These are phyloP conservation scores for Cyprinodon brontotheroides DNA, from an alignment of 2,113 vertebrate species.

Conservation along the genomic window DNA sequence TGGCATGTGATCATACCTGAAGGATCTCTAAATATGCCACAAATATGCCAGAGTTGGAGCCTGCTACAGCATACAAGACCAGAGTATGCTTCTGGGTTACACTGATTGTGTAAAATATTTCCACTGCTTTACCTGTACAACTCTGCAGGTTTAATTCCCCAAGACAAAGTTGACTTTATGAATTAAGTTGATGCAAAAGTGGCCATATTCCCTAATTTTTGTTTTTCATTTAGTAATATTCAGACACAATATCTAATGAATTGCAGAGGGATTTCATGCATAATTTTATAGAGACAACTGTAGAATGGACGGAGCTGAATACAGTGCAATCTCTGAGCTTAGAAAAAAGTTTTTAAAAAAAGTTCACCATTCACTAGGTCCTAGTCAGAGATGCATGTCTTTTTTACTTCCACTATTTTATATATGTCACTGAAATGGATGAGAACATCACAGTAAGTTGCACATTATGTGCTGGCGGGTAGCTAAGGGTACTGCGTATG, in stretches of 20 bases:
- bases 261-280: too few species aligned
- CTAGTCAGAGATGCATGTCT: not conserved
- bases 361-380: not conserved
- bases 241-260: too few species aligned
- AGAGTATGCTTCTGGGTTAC: constrained; percentile 22
- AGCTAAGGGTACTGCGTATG: too few species aligned
- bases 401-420: not conserved
- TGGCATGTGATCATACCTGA: not conserved
- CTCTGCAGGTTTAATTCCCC: constrained; percentile 47
- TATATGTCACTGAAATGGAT: too few species aligned
- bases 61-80: constrained; percentile 35
- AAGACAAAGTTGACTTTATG: not conserved
- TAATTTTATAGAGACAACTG: too few species aligned
- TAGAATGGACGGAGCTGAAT: too few species aligned
- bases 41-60: constrained; percentile 17
- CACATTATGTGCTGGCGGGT: too few species aligned
- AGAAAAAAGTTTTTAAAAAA: too few species aligned
- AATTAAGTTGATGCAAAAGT: not conserved
- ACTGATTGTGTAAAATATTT: constrained; percentile 6
- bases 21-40: constrained; percentile 11
- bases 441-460: too few species aligned
- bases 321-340: too few species aligned
- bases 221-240: not conserved
- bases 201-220: not conserved
- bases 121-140: not conserved